Conservation (phyloP, 2,797 vertebrate genomes). For the Anisognathus igniventris region DNA sequence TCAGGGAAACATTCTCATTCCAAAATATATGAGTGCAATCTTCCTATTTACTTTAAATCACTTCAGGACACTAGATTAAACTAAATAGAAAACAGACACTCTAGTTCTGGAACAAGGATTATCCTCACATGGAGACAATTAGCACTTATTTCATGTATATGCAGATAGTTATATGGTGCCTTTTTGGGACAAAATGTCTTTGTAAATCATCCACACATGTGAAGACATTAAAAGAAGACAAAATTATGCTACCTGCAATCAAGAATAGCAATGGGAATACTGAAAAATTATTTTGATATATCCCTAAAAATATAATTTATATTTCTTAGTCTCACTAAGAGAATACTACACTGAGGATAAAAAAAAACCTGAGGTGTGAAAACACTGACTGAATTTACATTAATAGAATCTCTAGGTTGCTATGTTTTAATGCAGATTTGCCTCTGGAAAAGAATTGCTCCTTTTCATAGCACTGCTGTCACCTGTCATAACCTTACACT, state of each 20-base stretch:
- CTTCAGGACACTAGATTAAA: conserved; percentile 18
- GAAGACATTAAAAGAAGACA: background rate
- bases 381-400: background rate
- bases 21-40: background rate
- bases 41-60: conserved; percentile 18
- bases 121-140: conserved; percentile 27
- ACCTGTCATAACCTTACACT: background rate
- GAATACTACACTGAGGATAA: background rate
- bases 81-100: background rate
- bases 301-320: background rate
- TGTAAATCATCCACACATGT: background rate
- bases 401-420: background rate
- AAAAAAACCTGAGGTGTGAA: background rate
- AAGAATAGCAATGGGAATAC: background rate
- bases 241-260: conserved; percentile 1
- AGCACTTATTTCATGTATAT: background rate
- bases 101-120: background rate
- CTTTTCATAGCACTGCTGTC: background rate
- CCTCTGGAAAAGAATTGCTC: background rate
- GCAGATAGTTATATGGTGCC: background rate
- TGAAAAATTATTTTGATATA: background rate
- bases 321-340: background rate
- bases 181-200: conserved; percentile 5
- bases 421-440: background rate
- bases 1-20: background rate